Base-by-base conservation (phyloP, 2,797 vertebrate species). In the Nannoperca australis region DNA sequence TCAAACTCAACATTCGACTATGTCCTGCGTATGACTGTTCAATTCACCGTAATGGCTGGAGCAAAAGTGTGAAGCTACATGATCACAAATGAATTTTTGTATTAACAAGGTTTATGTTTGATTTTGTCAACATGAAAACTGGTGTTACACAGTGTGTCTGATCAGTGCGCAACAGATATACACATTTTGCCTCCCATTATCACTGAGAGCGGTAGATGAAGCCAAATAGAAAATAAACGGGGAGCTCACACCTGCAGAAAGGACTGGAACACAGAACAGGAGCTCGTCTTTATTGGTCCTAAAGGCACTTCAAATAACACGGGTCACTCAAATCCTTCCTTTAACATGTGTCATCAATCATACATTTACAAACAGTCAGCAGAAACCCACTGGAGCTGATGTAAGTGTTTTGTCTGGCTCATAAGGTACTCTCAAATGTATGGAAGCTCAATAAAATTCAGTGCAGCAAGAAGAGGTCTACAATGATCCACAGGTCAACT, bases 291-390 rank as follows among this genome's bases (percentile, higher is more conserved):
- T 47, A 36, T 71, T 34, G 67, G 75, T 69, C 61, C 70, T 67
- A 17, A 56, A 72, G 81, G 83, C 79, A 83, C 81, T 79, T 87
- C 7, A 40, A 38, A 64, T 38, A 47, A 32, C 51, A 61, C 58
- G 9, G 36, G 7, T 40, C 6, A 70, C 10, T 27, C 11, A 0
- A 14, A 36, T 34, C 27, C 4, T 8, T 49, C 11, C 27, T 71
- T 38, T 38, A 17, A 47, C 4, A 17, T 64, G 22, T 3, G n/a
- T 58, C 55, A 36, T 30, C 24, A 17, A 44, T 36, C 49, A n/a
- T 9, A 51, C 38, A 27, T 58, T 58, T 40, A 59, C 34, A 62
- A 27, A 51, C 32, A 32, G 36, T 13, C 27, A 22, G 45, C 53
- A 59, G 17, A 3, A 60, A 64, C 40, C 24, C 7, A 38, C 34